Evolutionary conservation across 2,888 invertebrate species (phyloP).

Genomic region (Phaedon cochleariae): DNA sequence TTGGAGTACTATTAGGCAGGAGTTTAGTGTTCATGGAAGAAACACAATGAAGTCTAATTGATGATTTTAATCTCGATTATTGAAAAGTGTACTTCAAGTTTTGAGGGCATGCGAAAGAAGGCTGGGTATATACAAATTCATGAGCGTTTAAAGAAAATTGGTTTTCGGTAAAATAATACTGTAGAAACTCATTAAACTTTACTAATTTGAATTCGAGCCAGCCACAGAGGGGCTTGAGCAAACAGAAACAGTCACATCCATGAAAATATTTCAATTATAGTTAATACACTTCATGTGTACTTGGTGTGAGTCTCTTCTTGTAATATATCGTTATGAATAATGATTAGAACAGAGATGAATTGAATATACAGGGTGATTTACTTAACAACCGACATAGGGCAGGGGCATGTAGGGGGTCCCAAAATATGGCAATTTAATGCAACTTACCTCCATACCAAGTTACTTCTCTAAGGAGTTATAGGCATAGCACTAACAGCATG

Average conservation of each 20-base stretch:
- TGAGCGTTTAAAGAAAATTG: conserved; percentile 18
- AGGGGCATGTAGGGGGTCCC: too few species aligned
- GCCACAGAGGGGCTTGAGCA: conserved; percentile 5
- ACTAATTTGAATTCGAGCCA: conserved; percentile 15
- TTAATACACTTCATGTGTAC: background rate
- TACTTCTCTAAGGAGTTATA: too few species aligned
- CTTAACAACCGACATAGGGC: too few species aligned
- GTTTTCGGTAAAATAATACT: conserved; percentile 23
- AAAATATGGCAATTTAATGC: too few species aligned
- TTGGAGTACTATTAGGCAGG: background rate
- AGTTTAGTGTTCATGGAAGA: background rate
- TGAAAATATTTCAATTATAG: background rate
- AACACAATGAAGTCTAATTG: background rate
- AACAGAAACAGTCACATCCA: background rate
- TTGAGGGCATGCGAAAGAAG: background rate
- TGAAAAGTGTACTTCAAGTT: background rate
- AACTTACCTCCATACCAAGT: too few species aligned
- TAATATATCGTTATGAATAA: too few species aligned
- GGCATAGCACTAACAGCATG: too few species aligned
- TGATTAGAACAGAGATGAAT: too few species aligned
- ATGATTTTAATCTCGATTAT: background rate
- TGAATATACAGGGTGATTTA: too few species aligned
- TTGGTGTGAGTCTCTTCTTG: too few species aligned
- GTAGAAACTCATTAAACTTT: conserved; percentile 32
- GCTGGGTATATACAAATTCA: background rate